These are phyloP conservation scores for Drosophila atripex DNA, from an alignment of 2,888 invertebrate genomes.

Conservation along the genomic window DNA sequence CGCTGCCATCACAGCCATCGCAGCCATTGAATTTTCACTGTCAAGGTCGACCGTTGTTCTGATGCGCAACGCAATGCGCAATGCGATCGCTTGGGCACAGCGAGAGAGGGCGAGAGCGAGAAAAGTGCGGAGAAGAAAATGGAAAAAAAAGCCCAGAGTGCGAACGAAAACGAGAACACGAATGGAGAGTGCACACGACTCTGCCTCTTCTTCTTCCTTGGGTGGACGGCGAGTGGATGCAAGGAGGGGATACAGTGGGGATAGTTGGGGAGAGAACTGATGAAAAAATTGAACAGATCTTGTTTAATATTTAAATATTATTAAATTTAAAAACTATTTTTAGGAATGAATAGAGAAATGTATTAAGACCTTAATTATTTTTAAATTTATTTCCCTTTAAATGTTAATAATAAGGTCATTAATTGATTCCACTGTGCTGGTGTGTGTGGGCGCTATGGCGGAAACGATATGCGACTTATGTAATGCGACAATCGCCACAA, in stretches of 20 bases:
- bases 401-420: neutral
- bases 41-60: constrained; percentile 82
- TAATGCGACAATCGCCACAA: constrained; percentile 48
- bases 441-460: constrained; percentile 65
- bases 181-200: constrained; percentile 29
- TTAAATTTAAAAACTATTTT: neutral
- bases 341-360: neutral
- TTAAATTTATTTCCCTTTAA: neutral
- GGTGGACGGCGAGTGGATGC: neutral
- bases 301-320: too few species aligned
- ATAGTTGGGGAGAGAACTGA: too few species aligned
- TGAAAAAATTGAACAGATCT: too few species aligned
- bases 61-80: constrained; percentile 75
- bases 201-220: constrained; percentile 8
- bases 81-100: constrained; percentile 53
- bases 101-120: neutral
- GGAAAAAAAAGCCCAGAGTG: constrained; percentile 8
- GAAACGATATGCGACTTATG: constrained; percentile 71
- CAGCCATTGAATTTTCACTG: constrained; percentile 80
- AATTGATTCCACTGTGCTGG: constrained; percentile 20
- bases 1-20: constrained; percentile 32
- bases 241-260: constrained; percentile 25
- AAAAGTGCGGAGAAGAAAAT: constrained; percentile 2
- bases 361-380: neutral
- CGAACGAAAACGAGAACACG: constrained; percentile 32